Conservation (phyloP, 1,140 invertebrate genomes). For the Drosophila aff. region DNA sequence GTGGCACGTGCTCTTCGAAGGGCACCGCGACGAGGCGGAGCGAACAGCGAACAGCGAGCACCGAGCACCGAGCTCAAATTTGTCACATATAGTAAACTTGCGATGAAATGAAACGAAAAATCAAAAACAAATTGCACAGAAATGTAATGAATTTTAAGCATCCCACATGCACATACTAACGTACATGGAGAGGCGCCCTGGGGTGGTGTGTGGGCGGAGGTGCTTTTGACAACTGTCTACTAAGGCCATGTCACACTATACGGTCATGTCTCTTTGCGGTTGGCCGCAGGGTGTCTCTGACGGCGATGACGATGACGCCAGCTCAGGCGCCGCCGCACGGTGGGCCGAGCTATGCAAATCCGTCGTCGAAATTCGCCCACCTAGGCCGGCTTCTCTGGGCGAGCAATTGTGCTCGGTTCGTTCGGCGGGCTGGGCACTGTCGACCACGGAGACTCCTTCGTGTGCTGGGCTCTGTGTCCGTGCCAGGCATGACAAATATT, state of each 20-base stretch:
- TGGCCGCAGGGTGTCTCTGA: constrained; percentile 79
- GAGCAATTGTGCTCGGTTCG: background rate
- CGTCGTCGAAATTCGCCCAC: background rate
- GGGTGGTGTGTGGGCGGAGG: constrained; percentile 22
- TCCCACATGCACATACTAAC: constrained; percentile 59
- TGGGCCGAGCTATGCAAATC: constrained; percentile 13
- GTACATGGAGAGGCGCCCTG: constrained; percentile 7
- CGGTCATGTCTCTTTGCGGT: constrained; percentile 80
- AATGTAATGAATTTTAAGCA: constrained; percentile 83
- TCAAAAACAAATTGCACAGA: constrained; percentile 81
- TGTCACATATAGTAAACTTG: constrained; percentile 60
- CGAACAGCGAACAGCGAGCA: background rate
- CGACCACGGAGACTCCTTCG: constrained; percentile 49
- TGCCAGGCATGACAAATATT: constrained; percentile 81
- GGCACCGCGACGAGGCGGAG: constrained; percentile 1
- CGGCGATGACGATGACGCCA: constrained; percentile 52
- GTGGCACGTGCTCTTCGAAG: constrained; percentile 45
- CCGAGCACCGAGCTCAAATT: constrained; percentile 16
- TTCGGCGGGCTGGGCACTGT: constrained; percentile 17
- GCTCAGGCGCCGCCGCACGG: constrained; percentile 21
- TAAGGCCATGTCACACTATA: constrained; percentile 80
- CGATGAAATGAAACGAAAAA: constrained; percentile 81
- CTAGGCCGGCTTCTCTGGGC: background rate
- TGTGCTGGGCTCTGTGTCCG: constrained; percentile 57
- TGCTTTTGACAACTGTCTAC: constrained; percentile 79